Evolutionary conservation across 1,140 invertebrate species (phyloP), one percentile per base, ranked within the genome.

Genomic region (Cardiocondyla obscurior): DNA sequence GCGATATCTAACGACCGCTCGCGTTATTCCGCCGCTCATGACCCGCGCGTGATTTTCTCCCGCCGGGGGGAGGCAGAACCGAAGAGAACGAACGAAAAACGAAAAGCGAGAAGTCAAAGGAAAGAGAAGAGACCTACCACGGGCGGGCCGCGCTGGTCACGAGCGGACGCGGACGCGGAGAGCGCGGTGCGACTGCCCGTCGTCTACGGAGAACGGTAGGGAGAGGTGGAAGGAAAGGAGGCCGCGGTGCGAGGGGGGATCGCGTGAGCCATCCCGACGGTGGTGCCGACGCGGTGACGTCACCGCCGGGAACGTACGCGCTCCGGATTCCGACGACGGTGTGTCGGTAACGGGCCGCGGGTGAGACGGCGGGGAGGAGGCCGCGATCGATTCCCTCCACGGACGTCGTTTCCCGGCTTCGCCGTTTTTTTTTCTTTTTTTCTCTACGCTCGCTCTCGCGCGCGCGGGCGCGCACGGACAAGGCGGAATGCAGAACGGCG

Each of bases 271-370:
- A 60, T 87, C 84, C 84, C 79, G 57, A 62, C 62, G 62, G 42
- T 79, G 69, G 57, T 55, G 76, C 76, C 67, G 82, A 84, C 72
- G 73, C 33, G 33, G 25, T 86, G 85, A 86, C 84, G 85, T 85
- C 85, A 85, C 14, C 42, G n/a, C 60, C 58, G 73, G 79, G 51
- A 58, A 57, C 55, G 64, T 65, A 72, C 57, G 60, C 46, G 73
- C 55, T 46, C 57, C 60, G 60, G 74, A 74, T 74, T 44, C 72
- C 53, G 30, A 51, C 42, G 30, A 42, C n/a, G n/a, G n/a, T n/a
- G n/a, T n/a, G 55, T 39, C 72, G 72, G 53, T 25, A 53, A 36
- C n/a, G n/a, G n/a, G 19, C 10, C 33, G 39, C 25, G 57, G 65
- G 44, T 58, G 76, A 30, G 55, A 57, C 28, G 55, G 16, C 25